phyloP scores from a whole-genome alignment of 2,888 invertebrate genomes.

The Zele albiditarsus region DNA sequence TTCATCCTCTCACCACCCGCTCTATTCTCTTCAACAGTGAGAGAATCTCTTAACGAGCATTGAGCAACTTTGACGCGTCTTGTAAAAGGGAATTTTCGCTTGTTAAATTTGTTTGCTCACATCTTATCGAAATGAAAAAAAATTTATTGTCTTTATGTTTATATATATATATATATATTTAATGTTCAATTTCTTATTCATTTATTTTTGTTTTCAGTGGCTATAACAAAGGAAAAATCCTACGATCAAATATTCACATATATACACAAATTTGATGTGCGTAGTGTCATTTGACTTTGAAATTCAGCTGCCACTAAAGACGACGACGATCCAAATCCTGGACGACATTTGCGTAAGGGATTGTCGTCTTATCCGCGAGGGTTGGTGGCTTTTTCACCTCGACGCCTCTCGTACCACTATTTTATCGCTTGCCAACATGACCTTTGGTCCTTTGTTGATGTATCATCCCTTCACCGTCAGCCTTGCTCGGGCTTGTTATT shows the following conservation, averaged over 20 bases:
- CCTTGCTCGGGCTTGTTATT: constrained; percentile 46
- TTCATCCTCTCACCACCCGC: neutral
- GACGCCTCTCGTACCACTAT: constrained; percentile 31
- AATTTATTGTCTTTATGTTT: neutral
- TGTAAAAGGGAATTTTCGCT: constrained; percentile 60
- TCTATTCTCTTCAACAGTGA: neutral
- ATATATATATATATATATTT: constrained; percentile 14
- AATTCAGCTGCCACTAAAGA: constrained; percentile 65
- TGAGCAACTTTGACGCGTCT: constrained; percentile 53
- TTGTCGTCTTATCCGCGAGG: constrained; percentile 64
- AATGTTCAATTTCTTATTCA: neutral
- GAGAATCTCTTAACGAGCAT: constrained; percentile 63
- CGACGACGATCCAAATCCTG: constrained; percentile 62
- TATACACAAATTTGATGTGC: constrained; percentile 30
- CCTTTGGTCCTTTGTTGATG: constrained; percentile 42
- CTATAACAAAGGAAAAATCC: constrained; percentile 34
- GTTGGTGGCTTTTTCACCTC: constrained; percentile 47
- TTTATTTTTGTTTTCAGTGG: neutral
- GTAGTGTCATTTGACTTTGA: constrained; percentile 63
- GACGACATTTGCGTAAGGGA: constrained; percentile 67
- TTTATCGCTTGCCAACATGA: constrained; percentile 35
- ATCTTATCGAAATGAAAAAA: constrained; percentile 31
- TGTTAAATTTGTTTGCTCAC: constrained; percentile 64
- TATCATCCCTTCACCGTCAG: constrained; percentile 18
- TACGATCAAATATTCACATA: constrained; percentile 42